Base-by-base conservation (phyloP, 2,888 invertebrate genomes). In the Parnassius smintheus region DNA sequence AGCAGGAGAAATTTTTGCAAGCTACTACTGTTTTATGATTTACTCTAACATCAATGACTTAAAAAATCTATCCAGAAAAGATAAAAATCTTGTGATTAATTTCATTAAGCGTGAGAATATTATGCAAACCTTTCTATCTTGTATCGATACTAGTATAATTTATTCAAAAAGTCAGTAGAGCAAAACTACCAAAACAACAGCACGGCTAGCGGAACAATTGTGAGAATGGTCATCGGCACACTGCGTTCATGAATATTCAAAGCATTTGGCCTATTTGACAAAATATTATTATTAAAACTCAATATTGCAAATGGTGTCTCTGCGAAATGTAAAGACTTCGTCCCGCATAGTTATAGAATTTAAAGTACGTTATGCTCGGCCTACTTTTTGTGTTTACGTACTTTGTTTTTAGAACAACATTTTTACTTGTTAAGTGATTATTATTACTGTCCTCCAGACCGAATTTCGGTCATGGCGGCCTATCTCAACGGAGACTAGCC, bases 141-240 rank as follows among this genome's bases (percentile, higher is more conserved):
- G 67, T 64, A 71, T 60, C 18, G 68, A 64, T 70, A 77, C 82
- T 76, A 75, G 65, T 76, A 80, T 84, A 82, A 81, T 81, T 77
- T 83, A 85, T 85, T 78, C 83, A 69, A 68, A 70, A 66, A 81
- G 72, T 71, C 85, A 85, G 78, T 80, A 80, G 85, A 87, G 84
- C 85, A 82, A 81, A 80, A 82, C 83, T 76, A 78, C 80, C 78
- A 81, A 83, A 85, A 83, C 81, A 84, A 76, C 74, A 74, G 72
- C 76, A 68, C 66, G 52, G 62, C 65, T 69, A 67, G 75, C 74
- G 74, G 76, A 75, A 80, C 74, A 72, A 70, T 71, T 80, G 76
- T 68, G 72, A 71, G 75, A 74, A 64, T 73, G 75, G 75, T 63
- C 75, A 70, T 66, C 75, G 73, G 68, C 66, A 68, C 61, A 41